A percentile compares a stretch with the other conserved stretches of the same genome.
These are phyloP conservation scores for Acanthiza pusilla DNA, from an alignment of 2,797 vertebrate species.

Conservation along the genomic window DNA sequence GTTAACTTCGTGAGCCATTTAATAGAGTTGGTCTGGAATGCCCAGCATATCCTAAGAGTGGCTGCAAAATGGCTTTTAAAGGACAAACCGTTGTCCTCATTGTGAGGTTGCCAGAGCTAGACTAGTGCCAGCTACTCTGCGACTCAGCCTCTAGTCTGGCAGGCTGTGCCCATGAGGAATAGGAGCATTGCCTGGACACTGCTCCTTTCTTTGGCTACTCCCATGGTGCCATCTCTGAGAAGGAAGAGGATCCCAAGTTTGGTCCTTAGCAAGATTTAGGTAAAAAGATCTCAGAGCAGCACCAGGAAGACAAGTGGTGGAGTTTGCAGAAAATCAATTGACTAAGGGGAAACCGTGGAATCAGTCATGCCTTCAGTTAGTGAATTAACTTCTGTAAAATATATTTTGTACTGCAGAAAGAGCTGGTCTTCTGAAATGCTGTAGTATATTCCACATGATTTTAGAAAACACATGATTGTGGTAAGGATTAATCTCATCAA, in stretches of 20 bases:
- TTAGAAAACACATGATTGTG: not conserved
- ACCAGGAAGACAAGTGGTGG: not conserved
- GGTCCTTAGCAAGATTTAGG: not conserved
- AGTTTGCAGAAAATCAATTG: not conserved
- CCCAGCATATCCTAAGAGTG: not conserved
- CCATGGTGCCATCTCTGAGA: fast-evolving
- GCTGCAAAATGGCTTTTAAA: not conserved
- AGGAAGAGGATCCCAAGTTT: not conserved
- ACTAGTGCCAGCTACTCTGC: not conserved
- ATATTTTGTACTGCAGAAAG: not conserved
- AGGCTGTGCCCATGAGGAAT: not conserved
- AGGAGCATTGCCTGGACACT: not conserved
- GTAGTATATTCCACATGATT: not conserved
- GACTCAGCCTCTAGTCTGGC: not conserved
- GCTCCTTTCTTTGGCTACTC: not conserved
- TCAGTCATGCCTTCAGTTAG: not conserved
- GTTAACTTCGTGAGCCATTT: not conserved
- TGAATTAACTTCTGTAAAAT: not conserved
- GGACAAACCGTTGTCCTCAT: not conserved
- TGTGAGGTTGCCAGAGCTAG: not conserved
- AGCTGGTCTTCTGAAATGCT: not conserved
- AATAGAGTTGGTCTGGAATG: not conserved
- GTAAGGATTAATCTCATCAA: not conserved
- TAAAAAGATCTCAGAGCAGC: not conserved
- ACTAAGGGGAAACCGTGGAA: not conserved